Base-by-base conservation (phyloP, 53 echinoderm and acorn worm species). In the Astropecten irregularis region DNA sequence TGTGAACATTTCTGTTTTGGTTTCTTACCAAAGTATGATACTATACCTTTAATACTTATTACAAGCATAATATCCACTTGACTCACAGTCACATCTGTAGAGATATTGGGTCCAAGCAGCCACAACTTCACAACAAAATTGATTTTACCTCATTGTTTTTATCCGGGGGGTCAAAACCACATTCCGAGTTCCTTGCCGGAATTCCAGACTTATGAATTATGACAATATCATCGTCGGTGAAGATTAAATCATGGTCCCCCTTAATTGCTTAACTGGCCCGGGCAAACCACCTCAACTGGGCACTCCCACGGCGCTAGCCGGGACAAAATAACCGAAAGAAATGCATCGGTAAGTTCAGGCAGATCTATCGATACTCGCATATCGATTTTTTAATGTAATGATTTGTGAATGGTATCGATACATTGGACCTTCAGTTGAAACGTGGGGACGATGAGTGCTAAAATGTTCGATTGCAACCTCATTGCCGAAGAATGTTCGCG, bases 221-320 rank as follows among this genome's bases (percentile, higher is more conserved):
- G 79, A 79, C 79, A 79, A 60, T 62, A 79, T 79, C 60, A 79
- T 79, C 48, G 79, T 46, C 79, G 44, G 79, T 31, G 16, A 46
- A 44, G 61, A 79, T 79, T 79, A 62, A 62, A 79, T 61, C 62
- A n/a, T n/a, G n/a, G 38, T 32, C 9, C 39, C 20, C 42, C 46
- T 14, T 79, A 79, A 79, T 79, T 42, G 48, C 61, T 60, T 62
- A 79, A 79, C 61, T 79, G 79, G 61, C 62, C 40, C 29, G 44
- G 61, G 25, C 48, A 30, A 56, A 62, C 79, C 79, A 79, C 79
- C 79, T 79, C 79, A 10, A 28, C 47, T 46, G 30, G 3, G 61
- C 20, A 18, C 14, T 48, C 79, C 62, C 9, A 32, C 44, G 44
- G 11, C 40, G 15, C 37, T 1, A 62, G 40, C 61, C 44, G 18